Conservation (phyloP, 2,797 vertebrate species). For the Cynopterus sphinx region DNA sequence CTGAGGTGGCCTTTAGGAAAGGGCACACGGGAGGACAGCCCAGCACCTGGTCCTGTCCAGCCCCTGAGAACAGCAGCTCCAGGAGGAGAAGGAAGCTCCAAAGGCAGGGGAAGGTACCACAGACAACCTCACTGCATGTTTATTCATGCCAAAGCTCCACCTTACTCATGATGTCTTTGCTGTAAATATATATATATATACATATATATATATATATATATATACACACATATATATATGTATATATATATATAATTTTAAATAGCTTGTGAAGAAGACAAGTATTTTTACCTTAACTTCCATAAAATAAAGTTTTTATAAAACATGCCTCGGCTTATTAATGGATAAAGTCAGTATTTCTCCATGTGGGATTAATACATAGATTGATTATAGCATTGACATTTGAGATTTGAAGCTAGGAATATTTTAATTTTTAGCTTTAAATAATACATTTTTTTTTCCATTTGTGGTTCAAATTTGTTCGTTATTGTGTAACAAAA, state of each 20-base stretch:
- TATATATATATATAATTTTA: no score
- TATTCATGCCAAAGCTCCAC: background rate
- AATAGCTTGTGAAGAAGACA: background rate
- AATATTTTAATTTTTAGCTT: background rate
- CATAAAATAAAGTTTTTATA: background rate
- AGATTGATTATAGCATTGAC: background rate
- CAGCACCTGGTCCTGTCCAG: no score
- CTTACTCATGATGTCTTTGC: background rate
- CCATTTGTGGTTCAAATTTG: background rate
- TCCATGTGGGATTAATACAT: background rate
- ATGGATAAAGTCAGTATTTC: background rate
- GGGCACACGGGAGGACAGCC: background rate
- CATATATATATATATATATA: no score
- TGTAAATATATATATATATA: background rate
- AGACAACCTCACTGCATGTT: background rate
- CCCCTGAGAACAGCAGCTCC: background rate
- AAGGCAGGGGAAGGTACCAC: fast-evolving
- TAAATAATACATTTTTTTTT: background rate
- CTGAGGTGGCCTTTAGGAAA: background rate
- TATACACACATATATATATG: no score
- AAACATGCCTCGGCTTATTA: background rate
- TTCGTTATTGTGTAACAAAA: background rate
- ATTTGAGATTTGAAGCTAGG: background rate
- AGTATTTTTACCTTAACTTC: background rate
- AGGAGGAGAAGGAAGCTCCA: background rate